These are phyloP conservation scores for Idaea dimidiata DNA, from an alignment of 2,888 invertebrate species.

Conservation along the genomic window DNA sequence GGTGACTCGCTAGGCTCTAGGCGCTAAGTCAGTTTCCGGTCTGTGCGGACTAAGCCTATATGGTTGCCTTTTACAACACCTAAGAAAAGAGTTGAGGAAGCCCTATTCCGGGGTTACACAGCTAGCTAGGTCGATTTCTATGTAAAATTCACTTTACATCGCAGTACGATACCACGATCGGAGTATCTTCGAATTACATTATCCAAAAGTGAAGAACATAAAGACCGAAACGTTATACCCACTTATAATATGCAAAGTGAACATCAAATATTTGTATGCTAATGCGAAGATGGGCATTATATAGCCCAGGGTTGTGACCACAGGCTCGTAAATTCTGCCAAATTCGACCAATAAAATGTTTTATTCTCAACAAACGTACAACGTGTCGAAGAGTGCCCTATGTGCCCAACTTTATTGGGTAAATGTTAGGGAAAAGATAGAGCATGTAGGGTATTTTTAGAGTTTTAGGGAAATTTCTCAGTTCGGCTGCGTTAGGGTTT, in stretches of 20 bases:
- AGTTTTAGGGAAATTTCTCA: background rate
- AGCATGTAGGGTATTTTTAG: background rate
- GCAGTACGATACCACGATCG: background rate
- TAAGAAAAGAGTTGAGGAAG: no score
- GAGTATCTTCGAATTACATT: background rate
- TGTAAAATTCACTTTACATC: background rate
- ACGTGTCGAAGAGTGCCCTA: slow-evolving; percentile 4
- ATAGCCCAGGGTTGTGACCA: slow-evolving; percentile 2
- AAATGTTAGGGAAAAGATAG: background rate
- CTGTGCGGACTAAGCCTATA: no score
- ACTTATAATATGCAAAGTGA: slow-evolving; percentile 4
- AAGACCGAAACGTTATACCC: background rate
- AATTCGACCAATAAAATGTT: slow-evolving; percentile 10
- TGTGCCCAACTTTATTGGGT: background rate
- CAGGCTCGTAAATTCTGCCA: slow-evolving; percentile 5
- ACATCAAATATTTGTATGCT: slow-evolving; percentile 4
- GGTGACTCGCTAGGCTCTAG: no score
- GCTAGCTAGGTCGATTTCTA: background rate
- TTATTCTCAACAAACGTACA: slow-evolving; percentile 2
- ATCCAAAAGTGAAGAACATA: background rate
- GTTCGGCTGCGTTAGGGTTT: slow-evolving; percentile 1
- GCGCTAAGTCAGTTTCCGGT: no score
- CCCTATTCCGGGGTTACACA: no score
- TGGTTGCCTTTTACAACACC: no score
- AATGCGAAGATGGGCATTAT: slow-evolving; percentile 1